Base-by-base conservation (phyloP, 2,797 vertebrate species). In the Xenopus petersii region DNA sequence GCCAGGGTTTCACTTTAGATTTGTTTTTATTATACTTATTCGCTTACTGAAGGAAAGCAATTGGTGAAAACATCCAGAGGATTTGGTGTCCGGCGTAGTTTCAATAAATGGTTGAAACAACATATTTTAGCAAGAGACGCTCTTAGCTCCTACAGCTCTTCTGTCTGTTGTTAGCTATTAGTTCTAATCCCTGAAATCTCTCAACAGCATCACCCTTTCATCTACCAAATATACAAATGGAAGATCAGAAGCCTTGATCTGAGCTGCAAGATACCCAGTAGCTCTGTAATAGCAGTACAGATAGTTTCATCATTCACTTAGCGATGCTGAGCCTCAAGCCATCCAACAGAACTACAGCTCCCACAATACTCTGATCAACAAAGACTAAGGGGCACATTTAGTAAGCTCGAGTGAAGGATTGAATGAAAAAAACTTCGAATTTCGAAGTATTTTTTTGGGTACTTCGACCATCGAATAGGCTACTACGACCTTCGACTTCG, bases 221-320 rank as follows among this genome's bases (percentile, higher is more conserved):
- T 56, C 15, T 26, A 15, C 65, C 75, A 77, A 77, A 73, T 69
- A 73, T 67, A 73, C 70, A 73, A 77, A 73, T 73, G 70, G 58
- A 24, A 63, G 70, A 73, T 73, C 70, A 69, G 68, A 77, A 12
- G 60, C 70, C 13, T 48, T 36, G 15, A 48, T 58, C 66, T 16
- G 30, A 8, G 21, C 24, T 36, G 1, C 33, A 16, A 47, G 36
- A 68, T 33, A 24, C 42, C 30, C 49, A 12, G 21, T 11, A 10
- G 42, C 59, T 64, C 30, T 17, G 30, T 66, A 16, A 46, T 15
- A 48, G 24, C 58, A 30, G 55, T 15, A 26, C 10, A 49, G 12
- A 56, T 42, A 63, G 26, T 36, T 63, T 12, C 13, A 16, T 51
- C 15, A 51, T 51, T 12, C 49, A 12, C 11, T 30, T 30, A 30